phyloP scores from a whole-genome alignment of 2,888 invertebrate species.

The Argyresthia albistria region DNA sequence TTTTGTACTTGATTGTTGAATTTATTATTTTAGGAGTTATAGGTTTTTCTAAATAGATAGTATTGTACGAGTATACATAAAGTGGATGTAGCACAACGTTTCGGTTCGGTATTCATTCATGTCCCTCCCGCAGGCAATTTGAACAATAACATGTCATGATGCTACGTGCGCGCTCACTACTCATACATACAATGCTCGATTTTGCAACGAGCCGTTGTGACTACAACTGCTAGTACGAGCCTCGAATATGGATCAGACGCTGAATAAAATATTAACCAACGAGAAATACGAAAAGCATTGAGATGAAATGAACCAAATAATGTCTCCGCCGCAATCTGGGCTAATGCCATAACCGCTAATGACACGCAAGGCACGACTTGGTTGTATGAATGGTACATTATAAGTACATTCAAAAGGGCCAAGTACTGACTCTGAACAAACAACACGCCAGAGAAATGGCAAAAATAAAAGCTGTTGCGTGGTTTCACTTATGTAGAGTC shows the following conservation, averaged over 20 bases:
- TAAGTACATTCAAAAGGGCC: conserved; percentile 18
- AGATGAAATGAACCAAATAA: conserved; percentile 3
- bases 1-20: conserved; percentile 15
- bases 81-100: conserved; percentile 16
- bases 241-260: conserved; percentile 1
- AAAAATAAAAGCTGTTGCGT: conserved; percentile 2
- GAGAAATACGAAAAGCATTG: background rate
- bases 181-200: conserved; percentile 16
- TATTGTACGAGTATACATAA: background rate
- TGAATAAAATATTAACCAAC: background rate
- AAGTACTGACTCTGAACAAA: conserved; percentile 15
- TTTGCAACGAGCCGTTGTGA: conserved; percentile 12
- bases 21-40: conserved; percentile 10
- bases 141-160: conserved; percentile 20
- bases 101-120: conserved; percentile 12
- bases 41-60: background rate
- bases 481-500: conserved; percentile 16
- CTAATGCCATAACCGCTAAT: conserved; percentile 24
- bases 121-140: conserved; percentile 11
- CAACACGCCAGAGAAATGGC: conserved; percentile 19
- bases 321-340: conserved; percentile 15
- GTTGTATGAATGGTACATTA: conserved; percentile 9
- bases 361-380: conserved; percentile 9
- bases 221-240: background rate
- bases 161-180: conserved; percentile 11